Conservation (phyloP, 2,888 invertebrate genomes). For the Pimpla rufipes region DNA sequence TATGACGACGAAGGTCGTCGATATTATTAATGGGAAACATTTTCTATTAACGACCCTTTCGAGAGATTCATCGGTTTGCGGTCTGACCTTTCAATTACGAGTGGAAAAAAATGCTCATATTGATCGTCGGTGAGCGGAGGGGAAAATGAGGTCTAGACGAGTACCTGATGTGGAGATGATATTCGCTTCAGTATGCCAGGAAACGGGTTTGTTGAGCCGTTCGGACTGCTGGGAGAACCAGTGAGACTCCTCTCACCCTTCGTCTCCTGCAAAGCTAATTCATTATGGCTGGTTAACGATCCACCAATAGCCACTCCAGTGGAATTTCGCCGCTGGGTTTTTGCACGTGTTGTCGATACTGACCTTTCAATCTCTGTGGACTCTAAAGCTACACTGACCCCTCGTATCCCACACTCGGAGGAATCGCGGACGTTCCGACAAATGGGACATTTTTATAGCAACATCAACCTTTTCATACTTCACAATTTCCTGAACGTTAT, state of each 20-base stretch:
- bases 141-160: conserved; percentile 13
- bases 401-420: too few relatives aligned
- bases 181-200: conserved; percentile 13
- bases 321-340: conserved; percentile 33
- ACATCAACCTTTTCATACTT: background rate
- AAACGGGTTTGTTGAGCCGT: conserved; percentile 24
- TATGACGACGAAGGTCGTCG: background rate
- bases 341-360: conserved; percentile 30
- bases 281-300: conserved; percentile 64
- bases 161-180: background rate
- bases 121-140: conserved; percentile 32
- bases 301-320: conserved; percentile 60
- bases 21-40: conserved; percentile 28
- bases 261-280: conserved; percentile 44
- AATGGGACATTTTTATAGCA: too few relatives aligned
- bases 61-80: background rate
- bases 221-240: conserved; percentile 37
- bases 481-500: background rate
- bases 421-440: too few relatives aligned
- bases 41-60: conserved; percentile 22
- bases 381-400: background rate
- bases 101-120: conserved; percentile 32
- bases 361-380: conserved; percentile 49
- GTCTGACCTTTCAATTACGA: conserved; percentile 50
- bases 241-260: conserved; percentile 6